Base-by-base conservation (phyloP, 1,140 invertebrate genomes). In the Bicyclus anynana region DNA sequence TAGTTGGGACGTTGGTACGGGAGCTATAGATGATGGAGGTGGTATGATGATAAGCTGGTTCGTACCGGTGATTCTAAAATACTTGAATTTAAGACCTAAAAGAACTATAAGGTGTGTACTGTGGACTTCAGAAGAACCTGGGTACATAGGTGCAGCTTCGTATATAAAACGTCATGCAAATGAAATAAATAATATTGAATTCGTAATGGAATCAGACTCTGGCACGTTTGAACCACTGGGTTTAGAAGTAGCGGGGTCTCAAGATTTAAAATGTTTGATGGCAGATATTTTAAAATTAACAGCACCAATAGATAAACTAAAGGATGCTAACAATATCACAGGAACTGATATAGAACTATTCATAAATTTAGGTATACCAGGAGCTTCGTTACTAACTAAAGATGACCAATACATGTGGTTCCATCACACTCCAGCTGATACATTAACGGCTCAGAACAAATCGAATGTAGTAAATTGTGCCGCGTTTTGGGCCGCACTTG, bases 1-100 rank as follows among this genome's bases (percentile, higher is more conserved):
- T 74, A 95, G 93, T 68, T 97, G 96, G 96, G 95, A 97, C 77
- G 94, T 97, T 16, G 95, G 95, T n/a, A 90, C 94, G 72, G 96
- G 96, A 13, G 95, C 95, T 0, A 94, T 97, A 92, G 96, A 97
- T 77, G 95, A 97, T 82, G 96, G 94, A 48, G 94, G 92, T 59
- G 96, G 96, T 51, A 91, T 93, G 55, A 94, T 97, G 62, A 93
- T 96, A 59, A 95, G 95, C 5, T 96, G 94, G 94, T 91, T 92
- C 57, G 92, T 93, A 27, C 87, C 95, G 12, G 91, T 92, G 9
- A 74, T 95, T 21, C 74, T 97, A 1, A 93, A 93, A 67, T 77
- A 88, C 17, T 85, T 97, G 0, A 89, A 91, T 52, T 77, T 96
- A 6, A 89, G 82, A 57, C 92, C 95, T 7, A 93, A 90, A 76